Conservation (phyloP, 2,888 invertebrate genomes). For the Macrophya annulata region DNA sequence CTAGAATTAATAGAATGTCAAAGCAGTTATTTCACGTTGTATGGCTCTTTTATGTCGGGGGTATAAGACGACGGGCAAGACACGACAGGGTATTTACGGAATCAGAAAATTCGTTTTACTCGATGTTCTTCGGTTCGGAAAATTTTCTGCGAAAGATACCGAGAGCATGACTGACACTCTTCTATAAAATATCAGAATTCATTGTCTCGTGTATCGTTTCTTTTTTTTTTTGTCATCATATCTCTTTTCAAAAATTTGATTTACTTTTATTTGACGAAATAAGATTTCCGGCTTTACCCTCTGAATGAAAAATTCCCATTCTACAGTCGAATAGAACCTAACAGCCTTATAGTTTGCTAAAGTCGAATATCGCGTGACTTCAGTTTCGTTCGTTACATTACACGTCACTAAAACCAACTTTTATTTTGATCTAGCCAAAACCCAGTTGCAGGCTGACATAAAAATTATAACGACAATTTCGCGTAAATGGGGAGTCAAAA, state of each 20-base stretch:
- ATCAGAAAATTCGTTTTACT: conserved; percentile 16
- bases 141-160: background rate
- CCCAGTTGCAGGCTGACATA: too few species aligned
- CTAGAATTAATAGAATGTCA: conserved; percentile 40
- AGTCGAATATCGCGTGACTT: conserved; percentile 40
- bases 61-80: background rate
- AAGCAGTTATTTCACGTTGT: conserved; percentile 21
- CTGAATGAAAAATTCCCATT: background rate
- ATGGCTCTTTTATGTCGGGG: conserved; percentile 16
- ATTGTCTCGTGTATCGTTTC: too few species aligned
- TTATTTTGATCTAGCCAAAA: too few species aligned
- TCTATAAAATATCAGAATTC: background rate
- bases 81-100: conserved; percentile 5
- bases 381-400: conserved; percentile 17
- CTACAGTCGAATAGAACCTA: too few species aligned
- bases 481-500: too few species aligned
- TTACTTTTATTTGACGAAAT: background rate
- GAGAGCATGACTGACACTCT: background rate
- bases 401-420: too few species aligned
- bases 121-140: background rate
- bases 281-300: background rate
- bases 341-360: background rate
- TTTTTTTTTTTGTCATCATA: background rate
- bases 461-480: too few species aligned
- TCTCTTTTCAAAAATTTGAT: background rate